Evolutionary conservation across 2,888 invertebrate genomes (phyloP), one percentile per base, ranked within the genome.

Genomic region (Caenorhabditis sp.): DNA sequence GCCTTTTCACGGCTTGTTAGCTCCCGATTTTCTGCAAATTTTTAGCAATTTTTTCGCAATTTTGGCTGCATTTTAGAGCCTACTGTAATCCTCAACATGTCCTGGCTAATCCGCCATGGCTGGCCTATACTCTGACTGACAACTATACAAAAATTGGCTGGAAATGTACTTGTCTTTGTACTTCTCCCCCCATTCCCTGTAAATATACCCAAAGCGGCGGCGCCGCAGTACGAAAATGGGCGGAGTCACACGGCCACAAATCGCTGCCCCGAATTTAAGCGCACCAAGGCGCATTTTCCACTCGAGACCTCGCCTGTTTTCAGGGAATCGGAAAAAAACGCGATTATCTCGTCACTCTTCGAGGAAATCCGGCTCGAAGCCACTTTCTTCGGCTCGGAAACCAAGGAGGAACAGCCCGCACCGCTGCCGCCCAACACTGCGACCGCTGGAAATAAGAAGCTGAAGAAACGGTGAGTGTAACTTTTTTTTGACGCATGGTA

Each of bases 351-450:
- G 18, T 74, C 74, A 28, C 47, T 80, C 0, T 80, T 80, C 65
- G 74, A 80, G 22, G 80, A 80, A 28, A 80, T 80, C 20, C 74
- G 80, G 8, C 50, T 80, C 13, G 80, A 80, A 65, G 80, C 80
- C 35, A 58, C 55, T 11, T n/a, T 61, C 18, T 67, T 76, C 44
- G 60, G 50, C 9, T 15, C 15, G 20, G 32, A n/a, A n/a, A 11
- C 1, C 32, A 40, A 61, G 2, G 56, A 65, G 11, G 28, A 65
- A 18, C 58, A 67, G 6, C 47, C 47, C 18, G 4, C 47, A 3
- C 18, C n/a, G 9, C 18, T 47, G n/a, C 47, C 47, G 9, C 47
- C 2, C 2, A 47, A 9, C 47, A 20, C 2, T 18, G 47, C 18
- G 18, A 11, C 26, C 13, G 56, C n/a, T 9, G n/a, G n/a, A n/a